phyloP scores from a whole-genome alignment of 2,113 vertebrate genomes.

The Butorides virescens region DNA sequence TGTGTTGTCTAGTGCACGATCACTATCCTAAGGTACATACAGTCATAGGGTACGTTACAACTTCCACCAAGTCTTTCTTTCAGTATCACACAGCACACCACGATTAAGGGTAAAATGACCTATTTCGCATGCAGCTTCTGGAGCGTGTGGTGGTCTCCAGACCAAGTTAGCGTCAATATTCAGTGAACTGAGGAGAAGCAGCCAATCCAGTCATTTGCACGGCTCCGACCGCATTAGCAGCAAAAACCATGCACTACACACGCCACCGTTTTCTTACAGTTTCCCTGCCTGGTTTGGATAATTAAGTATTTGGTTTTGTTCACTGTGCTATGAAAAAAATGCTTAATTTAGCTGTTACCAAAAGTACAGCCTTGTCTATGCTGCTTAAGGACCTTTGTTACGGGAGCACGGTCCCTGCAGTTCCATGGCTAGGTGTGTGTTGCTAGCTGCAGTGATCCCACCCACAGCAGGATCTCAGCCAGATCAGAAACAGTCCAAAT shows the following conservation, averaged over 20 bases:
- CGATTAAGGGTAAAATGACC: background rate
- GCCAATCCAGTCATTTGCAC: background rate
- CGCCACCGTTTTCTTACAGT: background rate
- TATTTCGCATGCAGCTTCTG: background rate
- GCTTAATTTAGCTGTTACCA: background rate
- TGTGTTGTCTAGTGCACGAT: background rate
- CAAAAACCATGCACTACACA: background rate
- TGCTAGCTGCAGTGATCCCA: background rate
- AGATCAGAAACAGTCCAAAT: background rate
- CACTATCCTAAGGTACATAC: background rate
- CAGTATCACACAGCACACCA: fast-evolving
- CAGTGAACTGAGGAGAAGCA: background rate
- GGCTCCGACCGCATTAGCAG: background rate
- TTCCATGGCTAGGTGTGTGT: too few relatives aligned
- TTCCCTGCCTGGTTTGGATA: background rate
- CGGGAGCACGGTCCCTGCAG: background rate
- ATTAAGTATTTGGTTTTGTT: background rate
- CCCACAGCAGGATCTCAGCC: background rate
- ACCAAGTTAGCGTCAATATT: background rate
- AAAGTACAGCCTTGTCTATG: background rate
- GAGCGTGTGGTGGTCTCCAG: background rate
- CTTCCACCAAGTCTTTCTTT: background rate
- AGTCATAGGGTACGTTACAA: background rate
- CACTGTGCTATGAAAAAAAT: background rate
- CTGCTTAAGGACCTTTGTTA: background rate